These are phyloP conservation scores for Sakesphorus luctuosus DNA, from an alignment of 2,113 vertebrate genomes.

Conservation along the genomic window DNA sequence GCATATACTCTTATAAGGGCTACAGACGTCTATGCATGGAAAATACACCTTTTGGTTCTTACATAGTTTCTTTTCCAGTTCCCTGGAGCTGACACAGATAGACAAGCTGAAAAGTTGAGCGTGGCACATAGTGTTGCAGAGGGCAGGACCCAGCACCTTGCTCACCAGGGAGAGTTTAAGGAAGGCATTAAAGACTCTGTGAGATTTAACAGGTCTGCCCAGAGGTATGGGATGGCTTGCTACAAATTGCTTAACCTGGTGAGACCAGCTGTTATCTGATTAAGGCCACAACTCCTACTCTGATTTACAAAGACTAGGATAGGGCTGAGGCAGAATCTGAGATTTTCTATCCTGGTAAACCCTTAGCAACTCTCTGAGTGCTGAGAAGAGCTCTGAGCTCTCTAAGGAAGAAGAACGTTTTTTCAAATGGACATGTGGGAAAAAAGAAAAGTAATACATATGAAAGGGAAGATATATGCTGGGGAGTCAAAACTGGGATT, in stretches of 20 bases:
- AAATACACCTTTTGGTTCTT: neutral
- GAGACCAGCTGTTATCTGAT: neutral
- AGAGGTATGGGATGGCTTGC: neutral
- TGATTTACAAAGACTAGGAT: neutral
- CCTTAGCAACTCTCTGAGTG: neutral
- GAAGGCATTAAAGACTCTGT: rapidly evolving
- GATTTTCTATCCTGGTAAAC: neutral
- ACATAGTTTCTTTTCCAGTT: neutral
- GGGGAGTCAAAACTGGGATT: neutral
- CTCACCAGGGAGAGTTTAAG: neutral
- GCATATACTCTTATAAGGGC: neutral
- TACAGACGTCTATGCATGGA: neutral
- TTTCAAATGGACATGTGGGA: neutral
- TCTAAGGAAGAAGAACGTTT: neutral
- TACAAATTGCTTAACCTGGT: neutral
- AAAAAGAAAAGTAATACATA: neutral
- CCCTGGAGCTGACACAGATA: neutral
- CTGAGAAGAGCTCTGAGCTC: neutral
- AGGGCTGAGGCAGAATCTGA: neutral
- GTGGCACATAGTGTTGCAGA: neutral
- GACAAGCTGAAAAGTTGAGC: neutral
- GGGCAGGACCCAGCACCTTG: neutral
- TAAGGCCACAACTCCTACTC: neutral
- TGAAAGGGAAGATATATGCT: neutral
- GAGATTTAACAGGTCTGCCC: neutral